These are phyloP conservation scores for Staurois parvus DNA, from an alignment of 2,797 vertebrate genomes.

Conservation along the genomic window DNA sequence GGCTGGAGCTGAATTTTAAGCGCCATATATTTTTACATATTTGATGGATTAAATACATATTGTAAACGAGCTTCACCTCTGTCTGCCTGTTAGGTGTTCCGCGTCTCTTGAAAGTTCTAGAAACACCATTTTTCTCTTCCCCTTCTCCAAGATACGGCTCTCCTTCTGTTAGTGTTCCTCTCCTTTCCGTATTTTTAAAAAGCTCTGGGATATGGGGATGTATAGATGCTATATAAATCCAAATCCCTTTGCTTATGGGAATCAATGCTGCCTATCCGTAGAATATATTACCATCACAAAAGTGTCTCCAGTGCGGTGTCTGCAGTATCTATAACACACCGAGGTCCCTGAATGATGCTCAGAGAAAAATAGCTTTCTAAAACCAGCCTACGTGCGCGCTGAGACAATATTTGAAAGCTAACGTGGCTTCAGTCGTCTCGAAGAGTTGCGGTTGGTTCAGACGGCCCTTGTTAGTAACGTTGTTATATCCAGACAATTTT, in stretches of 20 bases:
- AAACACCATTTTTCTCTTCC: slow-evolving; percentile 7
- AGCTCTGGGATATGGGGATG: slow-evolving; percentile 57
- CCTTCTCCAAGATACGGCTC: not conserved
- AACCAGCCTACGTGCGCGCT: slow-evolving; percentile 44
- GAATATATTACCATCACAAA: slow-evolving; percentile 64
- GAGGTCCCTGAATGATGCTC: slow-evolving; percentile 61
- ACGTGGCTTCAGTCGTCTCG: slow-evolving; percentile 29
- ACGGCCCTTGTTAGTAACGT: not conserved
- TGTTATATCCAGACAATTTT: not conserved
- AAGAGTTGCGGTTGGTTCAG: slow-evolving; percentile 25
- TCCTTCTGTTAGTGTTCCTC: slow-evolving; percentile 36
- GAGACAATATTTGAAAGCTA: slow-evolving; percentile 35
- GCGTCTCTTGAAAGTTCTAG: not conserved
- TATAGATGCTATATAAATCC: slow-evolving; percentile 62
- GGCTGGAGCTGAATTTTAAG: no score
- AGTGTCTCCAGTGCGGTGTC: slow-evolving; percentile 60
- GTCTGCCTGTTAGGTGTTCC: not conserved
- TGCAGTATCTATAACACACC: slow-evolving; percentile 61
- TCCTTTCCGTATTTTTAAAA: slow-evolving; percentile 61
- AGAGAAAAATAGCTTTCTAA: slow-evolving; percentile 59
- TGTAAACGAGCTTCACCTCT: no score
- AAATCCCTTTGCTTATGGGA: slow-evolving; percentile 62
- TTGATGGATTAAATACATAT: no score
- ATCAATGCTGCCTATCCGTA: slow-evolving; percentile 63
- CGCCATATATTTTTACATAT: no score